A percentile compares a stretch with the other conserved stretches of the same genome.
Evolutionary conservation across 1,140 invertebrate species (phyloP).

Genomic region (Leptopilina clavipes): DNA sequence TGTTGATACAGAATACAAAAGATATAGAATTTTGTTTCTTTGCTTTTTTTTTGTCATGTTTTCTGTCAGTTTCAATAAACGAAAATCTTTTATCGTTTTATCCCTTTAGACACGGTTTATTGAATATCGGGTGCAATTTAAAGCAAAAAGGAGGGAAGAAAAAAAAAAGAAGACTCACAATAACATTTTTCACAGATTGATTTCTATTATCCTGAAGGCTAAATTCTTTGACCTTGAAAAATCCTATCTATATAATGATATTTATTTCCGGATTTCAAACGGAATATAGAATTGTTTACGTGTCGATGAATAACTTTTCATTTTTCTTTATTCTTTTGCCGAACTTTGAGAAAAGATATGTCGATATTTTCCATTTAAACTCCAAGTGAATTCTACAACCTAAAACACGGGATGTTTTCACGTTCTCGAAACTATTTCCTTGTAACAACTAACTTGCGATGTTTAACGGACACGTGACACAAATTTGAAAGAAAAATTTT

Average conservation of each 20-base stretch:
- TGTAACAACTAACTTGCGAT: no score
- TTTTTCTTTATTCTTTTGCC: neutral
- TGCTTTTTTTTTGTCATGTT: neutral
- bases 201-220: constrained; percentile 29
- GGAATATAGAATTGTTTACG: constrained; percentile 22
- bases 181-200: constrained; percentile 24
- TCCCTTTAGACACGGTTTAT: constrained; percentile 21
- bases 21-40: constrained; percentile 15
- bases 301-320: constrained; percentile 41
- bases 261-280: constrained; percentile 31
- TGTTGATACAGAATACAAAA: neutral
- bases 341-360: neutral
- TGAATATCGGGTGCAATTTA: constrained; percentile 5
- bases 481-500: no score
- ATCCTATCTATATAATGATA: neutral
- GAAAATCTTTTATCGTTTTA: constrained; percentile 14
- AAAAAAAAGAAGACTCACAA: neutral
- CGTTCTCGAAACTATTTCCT: no score
- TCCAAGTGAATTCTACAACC: no score
- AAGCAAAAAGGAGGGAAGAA: neutral
- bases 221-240: constrained; percentile 20
- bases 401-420: no score
- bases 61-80: constrained; percentile 22
- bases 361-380: neutral
- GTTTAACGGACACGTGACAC: no score